phyloP scores from a whole-genome alignment of 2,888 invertebrate species.

The Plebejus argus region DNA sequence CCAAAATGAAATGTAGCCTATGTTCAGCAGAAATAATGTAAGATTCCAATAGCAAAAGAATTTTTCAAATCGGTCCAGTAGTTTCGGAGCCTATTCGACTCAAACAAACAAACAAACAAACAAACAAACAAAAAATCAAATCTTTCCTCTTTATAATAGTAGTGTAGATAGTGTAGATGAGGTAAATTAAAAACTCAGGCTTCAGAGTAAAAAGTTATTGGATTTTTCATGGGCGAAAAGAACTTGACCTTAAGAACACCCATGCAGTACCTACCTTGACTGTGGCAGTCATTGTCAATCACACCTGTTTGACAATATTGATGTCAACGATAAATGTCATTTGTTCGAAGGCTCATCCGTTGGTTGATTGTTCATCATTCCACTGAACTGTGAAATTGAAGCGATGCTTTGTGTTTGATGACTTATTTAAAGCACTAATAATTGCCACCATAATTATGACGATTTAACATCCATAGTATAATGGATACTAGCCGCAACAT shows the following conservation, averaged over 20 bases:
- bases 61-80: too few species aligned
- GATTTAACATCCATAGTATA: background rate
- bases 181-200: background rate
- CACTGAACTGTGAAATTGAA: slow-evolving; percentile 65
- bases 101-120: too few species aligned
- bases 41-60: too few species aligned
- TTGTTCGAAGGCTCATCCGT: slow-evolving; percentile 38
- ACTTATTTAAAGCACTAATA: slow-evolving; percentile 32
- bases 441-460: background rate
- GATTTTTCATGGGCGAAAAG: background rate
- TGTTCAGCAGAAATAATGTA: too few species aligned
- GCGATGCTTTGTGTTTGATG: slow-evolving; percentile 43
- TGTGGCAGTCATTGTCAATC: slow-evolving; percentile 18
- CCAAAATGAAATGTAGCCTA: too few species aligned
- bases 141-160: too few species aligned
- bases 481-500: background rate
- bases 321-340: slow-evolving; percentile 45
- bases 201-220: background rate
- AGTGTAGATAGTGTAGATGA: too few species aligned
- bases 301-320: slow-evolving; percentile 16
- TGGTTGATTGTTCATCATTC: slow-evolving; percentile 37
- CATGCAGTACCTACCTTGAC: slow-evolving; percentile 13
- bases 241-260: slow-evolving; percentile 18
- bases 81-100: too few species aligned
- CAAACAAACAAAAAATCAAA: too few species aligned